phyloP scores from a whole-genome alignment of 2,113 vertebrate genomes.

The Morone chrysops region DNA sequence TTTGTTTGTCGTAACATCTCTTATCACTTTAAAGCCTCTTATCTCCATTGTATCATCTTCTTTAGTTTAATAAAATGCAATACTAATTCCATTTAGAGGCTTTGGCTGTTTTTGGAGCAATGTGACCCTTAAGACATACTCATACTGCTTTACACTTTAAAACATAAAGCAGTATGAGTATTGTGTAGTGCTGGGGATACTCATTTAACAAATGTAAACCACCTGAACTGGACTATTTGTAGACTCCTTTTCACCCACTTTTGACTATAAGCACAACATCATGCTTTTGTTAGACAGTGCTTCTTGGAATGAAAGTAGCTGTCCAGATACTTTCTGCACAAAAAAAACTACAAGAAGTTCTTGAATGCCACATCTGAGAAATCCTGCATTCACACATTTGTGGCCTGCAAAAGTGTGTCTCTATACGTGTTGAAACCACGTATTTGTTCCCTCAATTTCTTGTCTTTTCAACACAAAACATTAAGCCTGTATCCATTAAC shows the following conservation, averaged over 20 bases:
- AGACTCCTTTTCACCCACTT: not conserved
- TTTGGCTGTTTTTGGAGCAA: not conserved
- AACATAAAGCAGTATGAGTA: not conserved
- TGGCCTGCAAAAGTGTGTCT: too few relatives aligned
- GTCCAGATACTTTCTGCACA: not conserved
- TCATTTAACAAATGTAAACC: not conserved
- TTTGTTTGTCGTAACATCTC: constrained; percentile 1
- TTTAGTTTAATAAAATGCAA: not conserved
- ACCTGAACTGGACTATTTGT: too few relatives aligned
- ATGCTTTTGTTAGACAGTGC: not conserved
- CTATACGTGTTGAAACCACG: too few relatives aligned
- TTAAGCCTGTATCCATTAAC: constrained; percentile 4
- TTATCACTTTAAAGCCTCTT: not conserved
- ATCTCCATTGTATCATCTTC: not conserved
- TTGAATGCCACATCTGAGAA: not conserved
- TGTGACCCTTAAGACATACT: too few relatives aligned
- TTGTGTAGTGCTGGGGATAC: not conserved
- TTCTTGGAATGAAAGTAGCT: not conserved
- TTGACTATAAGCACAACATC: not conserved
- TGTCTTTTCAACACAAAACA: constrained; percentile 1
- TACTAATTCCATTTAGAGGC: not conserved
- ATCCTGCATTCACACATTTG: not conserved
- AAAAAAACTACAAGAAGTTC: not conserved
- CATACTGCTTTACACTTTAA: not conserved
- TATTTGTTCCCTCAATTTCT: not conserved